Evolutionary conservation across 2,797 vertebrate species (phyloP), one percentile per base, ranked within the genome.

Genomic region (Chrosomus eos): DNA sequence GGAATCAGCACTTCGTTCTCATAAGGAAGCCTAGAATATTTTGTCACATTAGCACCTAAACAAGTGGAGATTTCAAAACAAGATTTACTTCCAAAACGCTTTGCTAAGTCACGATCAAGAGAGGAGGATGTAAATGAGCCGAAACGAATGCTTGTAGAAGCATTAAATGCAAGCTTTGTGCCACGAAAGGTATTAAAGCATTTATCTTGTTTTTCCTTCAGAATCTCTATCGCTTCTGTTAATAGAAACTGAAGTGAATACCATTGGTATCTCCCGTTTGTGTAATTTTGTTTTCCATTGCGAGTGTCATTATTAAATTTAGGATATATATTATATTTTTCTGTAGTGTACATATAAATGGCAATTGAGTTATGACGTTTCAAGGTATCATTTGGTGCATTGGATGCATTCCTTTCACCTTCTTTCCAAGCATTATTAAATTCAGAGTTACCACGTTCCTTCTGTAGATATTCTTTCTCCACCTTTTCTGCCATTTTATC

Each of bases 311-410:
- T 18, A 19, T 6, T 77, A n/a, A 77, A 77, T 3, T 38, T 2
- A 26, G 1, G 6, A 1, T 62, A 43, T 11, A 62, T 16, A 1
- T 1, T 7, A 62, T 1, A 51, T 2, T 31, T 18, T 10, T 43
- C 40, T 33, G 11, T 11, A 28, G 75, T 43, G 36, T 62, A 77
- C 16, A 60, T n/a, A 26, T 40, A 7, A 40, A 77, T 77, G 7
- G 36, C 23, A 0, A 26, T 3, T 14, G 40, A 40, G 2, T 4
- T 16, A 60, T 77, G 0, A 3, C 0, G 0, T 60, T 0, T 40
- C 40, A 40, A 40, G 40, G 40, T 11, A 43, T 43, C 9, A 3
- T 2, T 7, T 40, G 38, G 2, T 33, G 33, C 33, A 36, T 36
- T 36, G 3, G 5, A 40, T 40, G 14, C 33, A 0, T 43, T 77